Conservation (phyloP, 2,888 invertebrate species). For the Villa cingulata region DNA sequence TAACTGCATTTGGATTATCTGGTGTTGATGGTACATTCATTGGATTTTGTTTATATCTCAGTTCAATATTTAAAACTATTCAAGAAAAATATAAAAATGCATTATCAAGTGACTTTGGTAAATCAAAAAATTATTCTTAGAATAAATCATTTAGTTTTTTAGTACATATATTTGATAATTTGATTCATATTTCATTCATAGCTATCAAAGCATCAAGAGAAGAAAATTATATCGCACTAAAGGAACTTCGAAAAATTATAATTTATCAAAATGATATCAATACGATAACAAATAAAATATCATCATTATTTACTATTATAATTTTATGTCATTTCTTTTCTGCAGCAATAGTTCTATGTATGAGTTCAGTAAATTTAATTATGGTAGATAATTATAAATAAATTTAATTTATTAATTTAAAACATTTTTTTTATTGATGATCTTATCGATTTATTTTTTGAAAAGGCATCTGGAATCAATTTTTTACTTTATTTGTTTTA, state of each 20-base stretch:
- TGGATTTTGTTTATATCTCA: conserved; percentile 8
- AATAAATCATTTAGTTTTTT: background rate
- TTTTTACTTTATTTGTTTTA: conserved; percentile 7
- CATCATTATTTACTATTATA: conserved; percentile 25
- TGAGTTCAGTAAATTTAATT: conserved; percentile 30
- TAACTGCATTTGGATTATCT: conserved; percentile 10
- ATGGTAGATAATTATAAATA: conserved; percentile 22
- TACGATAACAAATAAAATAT: conserved; percentile 14
- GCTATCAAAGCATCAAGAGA: background rate
- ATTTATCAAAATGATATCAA: background rate
- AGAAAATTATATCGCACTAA: background rate
- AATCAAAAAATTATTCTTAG: background rate
- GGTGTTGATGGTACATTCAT: conserved; percentile 10
- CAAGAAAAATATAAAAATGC: background rate
- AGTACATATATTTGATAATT: no score
- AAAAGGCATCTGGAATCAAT: conserved; percentile 6
- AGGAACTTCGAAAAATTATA: background rate
- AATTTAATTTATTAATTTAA: background rate
- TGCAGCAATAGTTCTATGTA: conserved; percentile 29
- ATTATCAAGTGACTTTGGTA: background rate
- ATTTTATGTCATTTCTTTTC: conserved; percentile 32
- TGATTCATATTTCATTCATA: background rate
- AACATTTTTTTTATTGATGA: no score
- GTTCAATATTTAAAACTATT: conserved; percentile 5
- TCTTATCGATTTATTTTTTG: no score